A percentile compares a stretch with the other conserved stretches of the same genome.
Evolutionary conservation across 2,797 vertebrate genomes (phyloP).

Genomic region (Malurus leucopterus): DNA sequence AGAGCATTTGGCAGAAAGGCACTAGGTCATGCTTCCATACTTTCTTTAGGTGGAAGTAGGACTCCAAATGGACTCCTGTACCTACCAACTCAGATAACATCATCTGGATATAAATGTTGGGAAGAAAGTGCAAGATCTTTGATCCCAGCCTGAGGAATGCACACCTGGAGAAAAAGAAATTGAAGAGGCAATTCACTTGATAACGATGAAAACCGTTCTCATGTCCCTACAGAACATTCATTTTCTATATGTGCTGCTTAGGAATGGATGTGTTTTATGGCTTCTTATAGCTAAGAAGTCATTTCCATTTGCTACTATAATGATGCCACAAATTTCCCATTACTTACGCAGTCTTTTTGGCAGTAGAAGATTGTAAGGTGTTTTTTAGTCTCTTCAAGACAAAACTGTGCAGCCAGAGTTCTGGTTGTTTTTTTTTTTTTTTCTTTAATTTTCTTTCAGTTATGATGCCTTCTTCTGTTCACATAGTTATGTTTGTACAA

Average conservation of each 20-base stretch:
- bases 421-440: neutral
- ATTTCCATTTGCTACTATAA: slow-evolving; percentile 8
- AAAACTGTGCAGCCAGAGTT: neutral
- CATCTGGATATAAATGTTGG: neutral
- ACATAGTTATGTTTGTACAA: neutral
- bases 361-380: neutral
- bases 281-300: neutral
- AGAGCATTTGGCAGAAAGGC: neutral
- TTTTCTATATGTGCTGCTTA: neutral
- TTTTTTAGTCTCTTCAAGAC: neutral
- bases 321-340: neutral
- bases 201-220: neutral
- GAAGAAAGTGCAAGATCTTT: neutral
- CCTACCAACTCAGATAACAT: neutral
- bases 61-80: neutral
- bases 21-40: neutral
- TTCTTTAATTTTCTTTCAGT: neutral
- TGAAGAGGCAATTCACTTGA: neutral
- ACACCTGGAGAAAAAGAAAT: neutral
- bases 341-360: neutral
- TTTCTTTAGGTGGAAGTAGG: neutral
- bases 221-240: neutral
- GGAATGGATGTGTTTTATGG: neutral
- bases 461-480: neutral
- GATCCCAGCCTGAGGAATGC: neutral